Evolutionary conservation across 2,113 vertebrate genomes (phyloP), one percentile per base, ranked within the genome.

Genomic region (Andinoacara biseriatus): DNA sequence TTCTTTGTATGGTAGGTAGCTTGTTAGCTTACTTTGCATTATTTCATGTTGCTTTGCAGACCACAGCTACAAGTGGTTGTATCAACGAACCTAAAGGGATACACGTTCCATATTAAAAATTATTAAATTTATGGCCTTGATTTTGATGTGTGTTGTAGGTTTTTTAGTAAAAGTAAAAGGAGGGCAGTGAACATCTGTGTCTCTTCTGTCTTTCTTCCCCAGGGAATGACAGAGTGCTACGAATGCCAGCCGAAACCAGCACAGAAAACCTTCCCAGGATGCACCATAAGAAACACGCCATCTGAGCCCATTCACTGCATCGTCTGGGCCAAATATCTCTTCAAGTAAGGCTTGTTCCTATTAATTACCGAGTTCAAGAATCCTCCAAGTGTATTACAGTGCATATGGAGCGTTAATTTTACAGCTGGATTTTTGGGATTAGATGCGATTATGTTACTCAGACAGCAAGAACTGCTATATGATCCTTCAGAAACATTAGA

Each of bases 301-400:
- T 99, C 98, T 0, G 98, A 99, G 88, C 98, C 98, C 59, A 99
- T 99, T 88, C 98, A 99, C 85, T 99, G 98, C 95, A 99, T 99
- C 9, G 98, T 99, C 54, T 99, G 98, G 98, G 97, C 98, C 81
- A 99, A 99, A 88, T 99, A 99, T 92, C 97, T 99, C 85, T 99
- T 98, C 95, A 99, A 99, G 98, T 99, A 96, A 96, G 97, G 22
- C 3, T 1, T 9, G 3, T 17, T 18, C 35, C 54, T 74, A 59
- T 29, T 15, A 59, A 26, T 22, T 22, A 56, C 20, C 9, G 9
- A 56, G 17, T 56, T 56, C 3, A 8, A 5, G 10, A 7, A n/a
- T 38, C 4, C 2, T 58, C 69, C 9, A 20, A 31, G 17, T 9
- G 3, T 26, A 31, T 5, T 18, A 31, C 5, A 22, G 20, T 18